Conservation (phyloP, 2,797 vertebrate genomes). For the Siniperca undulata region DNA sequence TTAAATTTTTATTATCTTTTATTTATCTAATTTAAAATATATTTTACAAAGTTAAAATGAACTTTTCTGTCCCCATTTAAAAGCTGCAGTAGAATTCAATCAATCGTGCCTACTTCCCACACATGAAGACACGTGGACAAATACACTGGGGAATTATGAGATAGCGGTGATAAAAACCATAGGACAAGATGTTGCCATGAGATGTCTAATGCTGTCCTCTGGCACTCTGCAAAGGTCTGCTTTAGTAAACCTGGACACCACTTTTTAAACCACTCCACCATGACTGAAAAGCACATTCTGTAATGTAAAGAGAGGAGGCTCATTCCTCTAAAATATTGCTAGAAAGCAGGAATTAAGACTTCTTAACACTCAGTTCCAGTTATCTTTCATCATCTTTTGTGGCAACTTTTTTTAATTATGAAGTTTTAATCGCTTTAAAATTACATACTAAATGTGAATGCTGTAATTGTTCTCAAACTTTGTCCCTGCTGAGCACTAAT, state of each 20-base stretch:
- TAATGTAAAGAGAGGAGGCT: not conserved
- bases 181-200: not conserved
- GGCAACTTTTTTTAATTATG: constrained; percentile 38
- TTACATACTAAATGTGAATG: constrained; percentile 21
- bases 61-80: not conserved
- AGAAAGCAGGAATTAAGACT: not conserved
- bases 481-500: constrained; percentile 31
- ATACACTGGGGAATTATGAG: not conserved
- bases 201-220: not conserved
- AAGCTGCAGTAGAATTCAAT: not conserved
- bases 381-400: constrained; percentile 31
- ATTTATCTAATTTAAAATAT: not conserved
- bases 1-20: too few species aligned
- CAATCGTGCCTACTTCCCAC: not conserved
- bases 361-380: constrained; percentile 12
- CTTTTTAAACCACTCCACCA: not conserved
- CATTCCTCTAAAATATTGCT: not conserved
- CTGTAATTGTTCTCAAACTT: constrained; percentile 27
- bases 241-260: not conserved
- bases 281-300: not conserved
- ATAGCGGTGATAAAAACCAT: not conserved
- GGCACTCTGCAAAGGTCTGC: constrained; percentile 16
- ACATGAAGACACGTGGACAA: not conserved
- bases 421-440: constrained; percentile 44
- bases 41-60: constrained; percentile 4